Conservation (phyloP, 2,113 vertebrate genomes). For the Poecile atricapillus region DNA sequence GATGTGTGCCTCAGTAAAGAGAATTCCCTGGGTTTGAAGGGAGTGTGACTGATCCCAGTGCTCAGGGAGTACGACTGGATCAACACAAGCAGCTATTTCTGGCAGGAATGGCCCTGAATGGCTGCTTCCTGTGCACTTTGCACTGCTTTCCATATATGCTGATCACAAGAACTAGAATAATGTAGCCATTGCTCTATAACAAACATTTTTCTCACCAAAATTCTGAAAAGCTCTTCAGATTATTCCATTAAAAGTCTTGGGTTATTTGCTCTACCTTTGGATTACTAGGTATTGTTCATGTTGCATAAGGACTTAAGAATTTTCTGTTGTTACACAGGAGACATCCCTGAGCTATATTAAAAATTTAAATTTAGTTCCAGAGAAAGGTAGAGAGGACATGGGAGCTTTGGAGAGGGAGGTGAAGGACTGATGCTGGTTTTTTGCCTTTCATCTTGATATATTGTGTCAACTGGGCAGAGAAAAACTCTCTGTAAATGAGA, state of each 20-base stretch:
- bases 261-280: neutral
- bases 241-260: neutral
- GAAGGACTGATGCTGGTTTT: neutral
- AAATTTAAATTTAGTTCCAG: neutral
- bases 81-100: neutral
- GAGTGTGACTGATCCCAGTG: neutral
- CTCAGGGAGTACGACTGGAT: neutral
- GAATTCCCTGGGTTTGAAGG: neutral
- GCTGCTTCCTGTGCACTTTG: neutral
- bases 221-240: neutral
- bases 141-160: neutral
- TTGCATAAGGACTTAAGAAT: neutral
- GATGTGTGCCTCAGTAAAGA: neutral
- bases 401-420: neutral
- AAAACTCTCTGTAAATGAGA: neutral
- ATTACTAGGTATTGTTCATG: neutral
- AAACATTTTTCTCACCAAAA: neutral
- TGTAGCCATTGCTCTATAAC: neutral
- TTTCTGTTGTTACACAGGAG: neutral
- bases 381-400: neutral
- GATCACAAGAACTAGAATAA: neutral
- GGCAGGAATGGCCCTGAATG: neutral
- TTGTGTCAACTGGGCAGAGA: neutral
- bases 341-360: neutral
- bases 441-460: slow-evolving; percentile 31